Base-by-base conservation (phyloP, 2,797 vertebrate genomes). In the Capromys pilorides region DNA sequence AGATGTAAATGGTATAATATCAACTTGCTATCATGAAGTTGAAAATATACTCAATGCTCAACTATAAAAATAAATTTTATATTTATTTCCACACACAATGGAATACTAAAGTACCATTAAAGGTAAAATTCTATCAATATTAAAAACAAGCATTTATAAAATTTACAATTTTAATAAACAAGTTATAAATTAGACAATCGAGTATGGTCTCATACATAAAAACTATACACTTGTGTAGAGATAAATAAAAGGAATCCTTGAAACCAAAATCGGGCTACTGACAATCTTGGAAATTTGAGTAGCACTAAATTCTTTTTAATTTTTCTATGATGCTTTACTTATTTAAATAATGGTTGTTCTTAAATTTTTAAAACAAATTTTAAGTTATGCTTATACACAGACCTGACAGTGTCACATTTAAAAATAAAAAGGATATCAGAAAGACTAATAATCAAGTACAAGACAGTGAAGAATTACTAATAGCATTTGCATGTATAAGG, bases 171-270 rank as follows among this genome's bases (percentile, higher is more conserved):
- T 88, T 78, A 19, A 59, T 91, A 93, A 87, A 61, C 5, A 81
- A 21, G 24, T 86, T 81, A 88, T 67, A 96, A 83, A 89, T 0
- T 41, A 95, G 61, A 91, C 96, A 92, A 91, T 21, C 45, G 80
- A 86, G 33, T 51, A 75, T 49, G 73, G 96, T 18, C 18, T 12
- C 39, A 80, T 31, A 73, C 89, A 88, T 3, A 93, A 54, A 89
- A 95, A 92, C 14, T 54, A 78, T 16, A 79, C 64, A 84, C 13
- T n/a, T 77, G 28, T 62, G 69, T 12, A 77, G 21, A 92, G 11
- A 88, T 2, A 0, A 28, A 41, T 64, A 95, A 91, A 26, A 5
- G 26, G 51, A 75, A 51, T 86, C 75, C 49, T 80, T 6, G 64
- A 75, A 64, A 79, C 54, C 79, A 86, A 92, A 83, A 79, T 36